These are phyloP conservation scores for Naso thynnoides DNA, from an alignment of 2,797 vertebrate species.

Conservation along the genomic window DNA sequence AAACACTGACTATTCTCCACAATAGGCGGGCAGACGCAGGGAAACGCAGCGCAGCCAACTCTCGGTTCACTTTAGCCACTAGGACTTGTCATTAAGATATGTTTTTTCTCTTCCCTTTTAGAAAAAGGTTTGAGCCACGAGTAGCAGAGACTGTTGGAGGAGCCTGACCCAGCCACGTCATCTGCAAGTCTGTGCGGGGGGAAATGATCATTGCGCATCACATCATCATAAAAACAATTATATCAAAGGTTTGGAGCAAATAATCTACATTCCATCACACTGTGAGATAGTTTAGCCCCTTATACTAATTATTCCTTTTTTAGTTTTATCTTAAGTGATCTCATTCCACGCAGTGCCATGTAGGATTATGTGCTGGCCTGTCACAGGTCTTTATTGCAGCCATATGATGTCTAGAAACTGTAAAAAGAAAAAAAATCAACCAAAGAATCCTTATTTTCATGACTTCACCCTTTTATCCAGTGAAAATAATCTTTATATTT, in stretches of 20 bases:
- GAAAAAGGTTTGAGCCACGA: constrained; percentile 65
- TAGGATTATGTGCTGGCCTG: not conserved
- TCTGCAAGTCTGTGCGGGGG: constrained; percentile 49
- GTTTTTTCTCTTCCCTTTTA: constrained; percentile 62
- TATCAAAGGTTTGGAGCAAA: constrained; percentile 28
- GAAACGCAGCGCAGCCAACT: constrained; percentile 60
- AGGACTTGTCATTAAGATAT: constrained; percentile 78
- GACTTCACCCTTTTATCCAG: not conserved
- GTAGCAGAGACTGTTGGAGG: constrained; percentile 53
- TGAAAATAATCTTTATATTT: not conserved
- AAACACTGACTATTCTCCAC: constrained; percentile 72
- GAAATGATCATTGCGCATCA: constrained; percentile 52
- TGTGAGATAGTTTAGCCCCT: not conserved
- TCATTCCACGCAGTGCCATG: not conserved
- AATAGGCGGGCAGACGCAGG: constrained; percentile 66
- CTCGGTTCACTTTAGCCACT: constrained; percentile 65
- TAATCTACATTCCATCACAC: not conserved
- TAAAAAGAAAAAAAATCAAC: not conserved
- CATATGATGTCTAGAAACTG: not conserved
- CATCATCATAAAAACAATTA: constrained; percentile 15
- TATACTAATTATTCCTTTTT: not conserved
- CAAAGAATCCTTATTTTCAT: not conserved
- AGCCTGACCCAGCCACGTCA: constrained; percentile 81
- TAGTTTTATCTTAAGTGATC: not conserved
- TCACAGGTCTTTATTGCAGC: not conserved